These are phyloP conservation scores for Acrocephalus kingi DNA, from an alignment of 2,113 vertebrate genomes.

Conservation along the genomic window DNA sequence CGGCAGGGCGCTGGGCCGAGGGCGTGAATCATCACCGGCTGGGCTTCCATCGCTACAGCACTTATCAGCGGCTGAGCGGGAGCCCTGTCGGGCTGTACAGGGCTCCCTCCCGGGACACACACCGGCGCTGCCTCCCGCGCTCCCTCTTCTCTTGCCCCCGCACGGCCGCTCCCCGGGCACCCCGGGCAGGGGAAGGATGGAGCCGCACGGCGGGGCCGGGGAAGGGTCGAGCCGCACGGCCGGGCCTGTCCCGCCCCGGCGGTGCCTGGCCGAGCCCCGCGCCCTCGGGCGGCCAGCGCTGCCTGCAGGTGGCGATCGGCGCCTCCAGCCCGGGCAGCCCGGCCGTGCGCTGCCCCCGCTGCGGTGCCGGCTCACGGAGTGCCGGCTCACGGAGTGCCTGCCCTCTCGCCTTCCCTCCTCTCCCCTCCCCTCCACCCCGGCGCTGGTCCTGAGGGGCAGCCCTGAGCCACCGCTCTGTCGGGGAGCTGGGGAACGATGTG, in stretches of 20 bases:
- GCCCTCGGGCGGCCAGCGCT: neutral
- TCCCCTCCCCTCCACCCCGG: too few relatives aligned
- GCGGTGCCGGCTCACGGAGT: too few relatives aligned
- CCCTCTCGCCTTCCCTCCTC: too few relatives aligned
- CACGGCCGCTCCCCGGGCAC: neutral
- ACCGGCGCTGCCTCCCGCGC: too few relatives aligned
- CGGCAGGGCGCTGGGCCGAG: neutral
- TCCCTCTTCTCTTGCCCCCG: neutral
- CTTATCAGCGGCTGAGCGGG: neutral
- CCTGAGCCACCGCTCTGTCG: neutral
- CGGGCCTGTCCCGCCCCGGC: too few relatives aligned
- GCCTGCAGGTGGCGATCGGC: slow-evolving; percentile 72
- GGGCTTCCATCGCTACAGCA: neutral
- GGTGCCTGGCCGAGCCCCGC: neutral
- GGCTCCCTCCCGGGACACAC: neutral
- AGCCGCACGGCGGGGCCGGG: too few relatives aligned
- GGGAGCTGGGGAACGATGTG: neutral
- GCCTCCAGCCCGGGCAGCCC: neutral
- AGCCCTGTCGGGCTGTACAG: neutral
- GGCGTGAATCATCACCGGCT: neutral
- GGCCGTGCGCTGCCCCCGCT: neutral
- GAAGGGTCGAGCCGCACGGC: too few relatives aligned
- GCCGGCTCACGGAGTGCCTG: too few relatives aligned
- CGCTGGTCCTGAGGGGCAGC: neutral
- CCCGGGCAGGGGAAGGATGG: neutral